Base-by-base conservation (phyloP, 2,888 invertebrate species). In the Drosophila pseudotakahashii region DNA sequence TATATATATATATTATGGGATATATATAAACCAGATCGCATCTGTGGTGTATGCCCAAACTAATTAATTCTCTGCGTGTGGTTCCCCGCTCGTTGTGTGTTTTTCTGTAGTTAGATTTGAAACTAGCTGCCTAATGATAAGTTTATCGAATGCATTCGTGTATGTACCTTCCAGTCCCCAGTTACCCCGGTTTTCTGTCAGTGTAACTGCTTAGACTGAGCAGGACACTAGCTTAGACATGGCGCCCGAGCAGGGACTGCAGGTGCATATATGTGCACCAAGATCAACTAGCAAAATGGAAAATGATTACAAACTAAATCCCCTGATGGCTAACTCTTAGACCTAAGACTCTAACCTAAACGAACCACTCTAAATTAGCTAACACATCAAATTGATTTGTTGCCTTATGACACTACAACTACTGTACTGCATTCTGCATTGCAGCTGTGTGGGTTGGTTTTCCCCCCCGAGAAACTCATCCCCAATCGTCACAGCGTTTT, bases 71-170 rank as follows among this genome's bases (percentile, higher is more conserved):
- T 67, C 14, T 67, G 57, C 64, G 67, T 72, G 62, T 75, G 68
- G 36, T 64, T 45, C 30, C 59, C 39, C 32, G 37, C 62, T 62
- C 41, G 62, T 61, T 67, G 66, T 76, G 63, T 67, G 45, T 78
- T 71, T 71, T 77, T 64, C 71, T 62, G 48, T 59, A 79, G 79
- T 72, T 80, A 79, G 80, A 74, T 61, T 42, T 37, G 47, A 47
- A 42, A 53, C 73, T 41, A 58, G 71, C 61, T n/a, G 50, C 50
- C 48, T 52, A 55, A 42, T 14, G 26, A 47, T 73, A 77, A 73
- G 61, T 62, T 42, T 34, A 62, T 62, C 47, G 57, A 59, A n/a
- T 48, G 34, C 34, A 48, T 48, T 32, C 34, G 16, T 48, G 48
- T 34, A 19, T 34, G 48, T 48, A 48, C 48, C 48, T 48, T 34